Percentiles rank a stretch among this genome's conserved stretches.
These are phyloP conservation scores for Morpho helenor DNA, from an alignment of 2,888 invertebrate species.

Conservation along the genomic window DNA sequence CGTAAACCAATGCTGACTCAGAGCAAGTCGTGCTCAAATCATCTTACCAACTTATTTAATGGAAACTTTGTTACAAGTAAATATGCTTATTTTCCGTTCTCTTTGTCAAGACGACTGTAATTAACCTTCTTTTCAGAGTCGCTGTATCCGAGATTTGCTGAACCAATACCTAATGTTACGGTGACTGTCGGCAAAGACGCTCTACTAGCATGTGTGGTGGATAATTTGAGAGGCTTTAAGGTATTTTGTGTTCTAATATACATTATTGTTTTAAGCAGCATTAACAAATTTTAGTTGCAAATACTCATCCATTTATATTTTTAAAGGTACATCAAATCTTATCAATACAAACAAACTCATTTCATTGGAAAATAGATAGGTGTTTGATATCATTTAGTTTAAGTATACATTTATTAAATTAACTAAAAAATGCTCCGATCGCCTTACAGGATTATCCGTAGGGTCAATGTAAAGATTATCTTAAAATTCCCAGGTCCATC, in stretches of 20 bases:
- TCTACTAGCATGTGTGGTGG: slow-evolving; percentile 91
- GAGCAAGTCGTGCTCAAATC: slow-evolving; percentile 14
- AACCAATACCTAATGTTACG: slow-evolving; percentile 93
- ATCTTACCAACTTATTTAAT: slow-evolving; percentile 32
- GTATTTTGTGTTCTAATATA: slow-evolving; percentile 58
- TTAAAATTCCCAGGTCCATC: no score
- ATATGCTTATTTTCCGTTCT: slow-evolving; percentile 43
- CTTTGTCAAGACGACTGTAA: slow-evolving; percentile 26
- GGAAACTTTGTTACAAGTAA: slow-evolving; percentile 56
- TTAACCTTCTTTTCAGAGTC: slow-evolving; percentile 74
- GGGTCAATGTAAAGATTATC: no score
- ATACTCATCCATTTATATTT: no score
- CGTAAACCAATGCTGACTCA: slow-evolving; percentile 14
- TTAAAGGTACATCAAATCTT: no score
- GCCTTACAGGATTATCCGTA: no score
- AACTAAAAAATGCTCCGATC: no score
- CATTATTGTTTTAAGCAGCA: no score
- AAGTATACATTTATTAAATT: no score
- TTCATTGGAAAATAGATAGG: no score
- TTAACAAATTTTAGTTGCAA: no score
- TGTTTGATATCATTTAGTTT: no score
- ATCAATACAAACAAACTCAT: no score
- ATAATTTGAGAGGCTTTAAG: slow-evolving; percentile 92
- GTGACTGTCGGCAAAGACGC: slow-evolving; percentile 93
- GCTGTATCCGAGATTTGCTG: slow-evolving; percentile 89